Evolutionary conservation across 2,113 vertebrate genomes (phyloP).

Genomic region (Strix uralensis): DNA sequence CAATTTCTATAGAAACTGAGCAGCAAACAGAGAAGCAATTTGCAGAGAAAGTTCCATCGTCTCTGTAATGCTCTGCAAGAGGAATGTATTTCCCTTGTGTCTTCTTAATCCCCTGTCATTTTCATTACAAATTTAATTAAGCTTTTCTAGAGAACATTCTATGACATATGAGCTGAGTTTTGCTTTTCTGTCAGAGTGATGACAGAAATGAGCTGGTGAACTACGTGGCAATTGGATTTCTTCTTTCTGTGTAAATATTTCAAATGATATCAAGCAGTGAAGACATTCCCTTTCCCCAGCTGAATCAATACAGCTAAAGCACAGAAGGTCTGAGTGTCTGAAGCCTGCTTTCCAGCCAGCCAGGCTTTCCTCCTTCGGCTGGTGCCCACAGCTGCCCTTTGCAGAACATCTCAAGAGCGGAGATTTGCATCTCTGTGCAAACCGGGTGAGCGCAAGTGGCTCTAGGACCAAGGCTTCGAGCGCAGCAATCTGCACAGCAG

Average conservation of each 20-base stretch:
- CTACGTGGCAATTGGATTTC: background rate
- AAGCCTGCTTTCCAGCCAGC: background rate
- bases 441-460: background rate
- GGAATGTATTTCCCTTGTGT: background rate
- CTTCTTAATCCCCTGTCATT: conserved; percentile 43
- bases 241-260: background rate
- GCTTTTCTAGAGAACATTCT: background rate
- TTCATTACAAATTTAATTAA: conserved; percentile 61
- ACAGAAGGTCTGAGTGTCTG: background rate
- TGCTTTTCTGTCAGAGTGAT: background rate
- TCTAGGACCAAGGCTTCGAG: background rate
- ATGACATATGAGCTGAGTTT: background rate
- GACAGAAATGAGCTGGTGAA: background rate
- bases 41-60: no score
- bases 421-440: background rate
- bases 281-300: background rate
- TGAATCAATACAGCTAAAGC: background rate
- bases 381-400: background rate
- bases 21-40: conserved; percentile 58
- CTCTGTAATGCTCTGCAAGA: conserved; percentile 7
- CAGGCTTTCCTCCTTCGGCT: background rate
- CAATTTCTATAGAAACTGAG: conserved; percentile 60
- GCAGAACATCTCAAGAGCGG: background rate
- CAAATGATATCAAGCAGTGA: background rate
- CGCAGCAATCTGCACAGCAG: background rate